Conservation (phyloP, 2,113 vertebrate species). For the Hemicordylus capensis region DNA sequence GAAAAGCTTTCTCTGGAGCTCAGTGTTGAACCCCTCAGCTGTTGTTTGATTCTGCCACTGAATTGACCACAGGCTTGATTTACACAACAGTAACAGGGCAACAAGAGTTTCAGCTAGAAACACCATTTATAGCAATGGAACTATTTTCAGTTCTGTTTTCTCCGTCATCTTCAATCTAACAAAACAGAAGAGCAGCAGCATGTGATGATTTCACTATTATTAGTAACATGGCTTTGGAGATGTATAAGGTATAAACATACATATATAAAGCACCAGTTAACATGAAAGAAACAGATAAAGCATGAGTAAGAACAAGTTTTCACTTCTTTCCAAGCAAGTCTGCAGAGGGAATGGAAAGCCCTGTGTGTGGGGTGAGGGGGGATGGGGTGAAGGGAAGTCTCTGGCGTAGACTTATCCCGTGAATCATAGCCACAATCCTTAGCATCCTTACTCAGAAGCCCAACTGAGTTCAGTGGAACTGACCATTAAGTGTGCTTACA, state of each 20-base stretch:
- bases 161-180: background rate
- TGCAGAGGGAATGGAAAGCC: background rate
- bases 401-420: background rate
- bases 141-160: slow-evolving; percentile 8
- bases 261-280: background rate
- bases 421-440: background rate
- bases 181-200: background rate
- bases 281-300: background rate
- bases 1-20: background rate
- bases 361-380: background rate
- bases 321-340: background rate
- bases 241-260: background rate
- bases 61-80: background rate
- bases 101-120: background rate
- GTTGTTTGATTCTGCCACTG: background rate
- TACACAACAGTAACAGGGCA: slow-evolving; percentile 2
- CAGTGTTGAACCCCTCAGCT: background rate
- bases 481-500: background rate
- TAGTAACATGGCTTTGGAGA: background rate
- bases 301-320: background rate
- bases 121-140: background rate
- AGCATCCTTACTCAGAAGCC: background rate
- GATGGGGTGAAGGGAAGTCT: background rate
- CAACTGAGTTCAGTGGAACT: background rate
- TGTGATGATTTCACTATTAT: background rate